Conservation (phyloP, 2,113 vertebrate genomes). For the Toxostoma redivivum region DNA sequence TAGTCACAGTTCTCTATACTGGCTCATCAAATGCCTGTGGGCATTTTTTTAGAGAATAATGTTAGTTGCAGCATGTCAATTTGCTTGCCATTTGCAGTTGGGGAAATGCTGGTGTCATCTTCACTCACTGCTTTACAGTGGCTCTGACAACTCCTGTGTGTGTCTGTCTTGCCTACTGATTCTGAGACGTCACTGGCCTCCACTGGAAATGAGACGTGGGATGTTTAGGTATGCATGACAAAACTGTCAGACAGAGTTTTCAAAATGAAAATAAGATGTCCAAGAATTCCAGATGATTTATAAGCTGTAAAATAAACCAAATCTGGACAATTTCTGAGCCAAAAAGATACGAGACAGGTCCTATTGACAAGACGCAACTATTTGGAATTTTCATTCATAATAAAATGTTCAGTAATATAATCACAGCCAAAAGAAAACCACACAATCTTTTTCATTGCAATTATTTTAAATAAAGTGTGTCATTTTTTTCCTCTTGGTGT, state of each 20-base stretch:
- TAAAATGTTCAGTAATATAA: not conserved
- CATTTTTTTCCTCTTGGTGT: constrained; percentile 15
- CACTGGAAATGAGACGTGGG: not conserved
- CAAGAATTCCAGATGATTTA: not conserved
- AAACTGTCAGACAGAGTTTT: not conserved
- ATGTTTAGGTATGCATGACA: not conserved
- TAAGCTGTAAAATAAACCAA: not conserved
- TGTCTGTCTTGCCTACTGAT: not conserved
- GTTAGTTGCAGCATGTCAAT: not conserved
- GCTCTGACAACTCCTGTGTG: not conserved
- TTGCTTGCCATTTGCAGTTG: not conserved
- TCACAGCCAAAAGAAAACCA: not conserved
- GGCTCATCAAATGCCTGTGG: not conserved
- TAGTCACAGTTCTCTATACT: not conserved
- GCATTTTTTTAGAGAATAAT: not conserved
- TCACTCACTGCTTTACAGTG: not conserved
- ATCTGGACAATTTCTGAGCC: not conserved
- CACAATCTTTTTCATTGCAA: not conserved
- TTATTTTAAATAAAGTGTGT: constrained; percentile 1
- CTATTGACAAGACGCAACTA: not conserved
- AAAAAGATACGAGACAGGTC: not conserved
- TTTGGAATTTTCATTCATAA: not conserved
- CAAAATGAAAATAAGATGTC: not conserved
- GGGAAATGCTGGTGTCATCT: not conserved
- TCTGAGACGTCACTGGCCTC: not conserved